Percentiles rank a stretch among this genome's conserved stretches.
These are phyloP conservation scores for Dendrolimus pini DNA, from an alignment of 2,888 invertebrate species.

Conservation along the genomic window DNA sequence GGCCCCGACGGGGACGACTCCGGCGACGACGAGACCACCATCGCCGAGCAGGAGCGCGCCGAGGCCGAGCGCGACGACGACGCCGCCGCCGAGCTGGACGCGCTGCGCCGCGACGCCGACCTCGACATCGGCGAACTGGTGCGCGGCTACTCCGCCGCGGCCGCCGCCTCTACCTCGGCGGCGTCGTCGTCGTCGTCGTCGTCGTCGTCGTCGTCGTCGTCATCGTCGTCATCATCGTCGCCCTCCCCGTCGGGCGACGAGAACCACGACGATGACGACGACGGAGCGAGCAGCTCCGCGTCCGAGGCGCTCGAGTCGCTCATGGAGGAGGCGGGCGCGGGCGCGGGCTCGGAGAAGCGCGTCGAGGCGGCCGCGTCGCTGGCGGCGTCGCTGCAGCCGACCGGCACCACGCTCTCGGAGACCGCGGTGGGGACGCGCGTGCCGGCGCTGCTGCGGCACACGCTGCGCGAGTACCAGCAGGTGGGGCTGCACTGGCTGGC, in stretches of 20 bases:
- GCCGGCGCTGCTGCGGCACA: constrained; percentile 93
- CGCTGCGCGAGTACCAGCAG: constrained; percentile 96
- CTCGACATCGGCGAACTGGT: constrained; percentile 88
- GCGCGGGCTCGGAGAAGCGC: constrained; percentile 72
- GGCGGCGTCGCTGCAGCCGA: constrained; percentile 97
- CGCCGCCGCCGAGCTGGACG: constrained; percentile 82
- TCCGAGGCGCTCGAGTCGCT: constrained; percentile 26
- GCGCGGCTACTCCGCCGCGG: constrained; percentile 78
- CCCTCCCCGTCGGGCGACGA: constrained; percentile 30
- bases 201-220: constrained; percentile 21
- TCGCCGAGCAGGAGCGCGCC: constrained; percentile 72
- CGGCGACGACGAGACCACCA: constrained; percentile 76
- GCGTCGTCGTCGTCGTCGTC: no score
- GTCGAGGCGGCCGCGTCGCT: constrained; percentile 95
- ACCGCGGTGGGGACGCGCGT: constrained; percentile 95
- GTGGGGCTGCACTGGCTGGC: constrained; percentile 98
- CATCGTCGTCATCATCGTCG: constrained; percentile 16
- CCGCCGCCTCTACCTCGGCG: constrained; percentile 20
- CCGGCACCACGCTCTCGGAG: constrained; percentile 96
- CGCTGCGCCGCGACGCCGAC: constrained; percentile 86
- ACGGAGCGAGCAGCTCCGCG: constrained; percentile 22
- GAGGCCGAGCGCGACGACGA: constrained; percentile 74
- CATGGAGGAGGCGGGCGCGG: constrained; percentile 28
- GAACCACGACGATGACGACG: constrained; percentile 25
- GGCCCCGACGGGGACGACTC: constrained; percentile 80